Evolutionary conservation across 2,888 invertebrate species (phyloP), one percentile per base, ranked within the genome.

Genomic region (Halictus quadricinctus): DNA sequence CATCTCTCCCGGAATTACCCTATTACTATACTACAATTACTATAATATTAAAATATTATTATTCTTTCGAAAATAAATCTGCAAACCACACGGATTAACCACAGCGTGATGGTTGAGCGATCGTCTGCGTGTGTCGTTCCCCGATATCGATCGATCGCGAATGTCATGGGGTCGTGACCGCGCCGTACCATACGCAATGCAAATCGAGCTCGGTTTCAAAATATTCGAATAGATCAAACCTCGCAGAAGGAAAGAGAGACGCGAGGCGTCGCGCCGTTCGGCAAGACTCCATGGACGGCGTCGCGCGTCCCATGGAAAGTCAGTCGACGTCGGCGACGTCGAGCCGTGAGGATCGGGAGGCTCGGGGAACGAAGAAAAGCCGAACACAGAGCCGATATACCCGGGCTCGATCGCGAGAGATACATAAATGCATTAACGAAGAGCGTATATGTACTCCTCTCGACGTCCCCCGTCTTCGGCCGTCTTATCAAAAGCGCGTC

Each of bases 381-480:
- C 48, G 73, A 70, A 73, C 78, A 21, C 54, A 1, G 84, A 78
- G 54, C 74, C 84, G 78, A 86, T 76, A 82, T 54, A 54, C n/a
- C 74, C 83, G 84, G 36, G 84, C 64, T 58, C 83, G 91, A 91
- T 91, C 88, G 80, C 72, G 74, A 54, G 84, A 82, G 93, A 93
- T 94, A 93, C 94, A 94, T 94, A 93, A 93, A 94, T 94, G 90
- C 92, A 94, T 94, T 91, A 89, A 87, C 87, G 87, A 90, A 82
- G 29, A 66, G 36, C 77, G 81, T 54, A 54, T n/a, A 36, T 36
- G 36, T 5, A 79, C 70, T 84, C 83, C 74, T 78, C 78, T 50
- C 58, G 60, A 41, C 82, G 73, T 64, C 84, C 66, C 81, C 85
- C 70, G 74, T 72, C 41, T 36, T 18, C 43, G 3, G 15, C 21